Evolutionary conservation across 2,888 invertebrate species (phyloP), one percentile per base, ranked within the genome.

Genomic region (Leptinotarsa rubiginosa): DNA sequence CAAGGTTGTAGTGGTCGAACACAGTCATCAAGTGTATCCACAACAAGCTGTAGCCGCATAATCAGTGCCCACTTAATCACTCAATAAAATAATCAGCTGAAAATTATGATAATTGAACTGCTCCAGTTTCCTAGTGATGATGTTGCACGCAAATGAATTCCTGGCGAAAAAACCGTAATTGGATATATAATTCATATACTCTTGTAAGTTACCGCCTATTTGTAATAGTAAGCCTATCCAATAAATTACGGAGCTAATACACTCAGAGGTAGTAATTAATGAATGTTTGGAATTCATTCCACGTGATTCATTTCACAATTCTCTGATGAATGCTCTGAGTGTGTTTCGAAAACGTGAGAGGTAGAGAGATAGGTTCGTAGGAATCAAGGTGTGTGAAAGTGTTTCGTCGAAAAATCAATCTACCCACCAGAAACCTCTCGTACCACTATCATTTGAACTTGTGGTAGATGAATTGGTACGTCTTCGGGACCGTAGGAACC

Each of bases 201-300:
- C 70, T 72, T 74, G 62, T 59, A 62, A 62, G 77, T 74, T 72
- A 72, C 75, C 78, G 75, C 78, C 77, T 73, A 66, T 76, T 70
- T 73, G 73, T 75, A 73, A 75, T 75, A 70, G 67, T 54, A 16
- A 52, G 59, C 54, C 25, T 49, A 68, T 66, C 68, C 64, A 47
- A 73, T 75, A 73, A 73, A 73, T 75, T 68, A 73, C 69, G 52
- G 47, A 72, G 65, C 59, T 75, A 75, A 73, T 64, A 70, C 68
- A 74, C 70, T 74, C 66, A 56, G 41, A 73, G 69, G 64, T 67
- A 73, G 72, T 70, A 70, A 73, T 75, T 72, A 70, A 72, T 66
- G 66, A 56, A 18, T 47, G 56, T 47, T 47, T 69, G 13, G 41
- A 69, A 56, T 56, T n/a, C 56, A 54, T 47, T 69, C 18, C 18